Evolutionary conservation across 1,140 invertebrate genomes (phyloP), one percentile per base, ranked within the genome.

Genomic region (Adelges cooleyi): DNA sequence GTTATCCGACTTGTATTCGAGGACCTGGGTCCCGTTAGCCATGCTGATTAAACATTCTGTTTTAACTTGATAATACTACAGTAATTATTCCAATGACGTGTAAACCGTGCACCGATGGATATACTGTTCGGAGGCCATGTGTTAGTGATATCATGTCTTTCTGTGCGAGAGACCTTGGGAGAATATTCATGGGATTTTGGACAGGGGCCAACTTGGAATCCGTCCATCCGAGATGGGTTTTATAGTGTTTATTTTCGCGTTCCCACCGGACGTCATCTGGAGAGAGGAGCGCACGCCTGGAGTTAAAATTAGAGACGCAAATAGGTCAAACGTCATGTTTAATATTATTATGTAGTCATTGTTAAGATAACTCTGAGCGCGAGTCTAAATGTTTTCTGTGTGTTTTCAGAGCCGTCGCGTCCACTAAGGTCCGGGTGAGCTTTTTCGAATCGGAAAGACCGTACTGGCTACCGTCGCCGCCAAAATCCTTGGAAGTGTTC

Each of bases 391-490:
- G 25, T 13, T 46, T 48, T 33, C 2, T 48, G 4, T 29, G 0
- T 46, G 42, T 20, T 68, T 68, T 51, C 62, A 67, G 67, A 44
- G 44, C 36, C 5, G 67, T 53, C 13, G 67, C 29, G 48, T 62
- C 49, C 20, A 68, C 84, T 56, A 86, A 84, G 74, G 86, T 89
- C 51, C 84, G 86, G 69, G 86, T 88, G 71, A 84, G 84, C 56
- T 87, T 88, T 76, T 88, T 86, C 77, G 86, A 87, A 77, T 84
- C 84, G 72, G 85, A 82, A 73, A 80, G 83, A 74, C 84, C 85
- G 25, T 81, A 83, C 75, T 82, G 82, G 74, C 78, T 87, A 69
- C 82, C 81, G 68, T 80, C 85, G 69, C 83, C 82, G 69, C 75
- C 76, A 53, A 73, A 74, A 25, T 51, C 77, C 73, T 68, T 74